Percentiles rank a stretch among this genome's conserved stretches.
Evolutionary conservation across 1,140 invertebrate genomes (phyloP).

Genomic region (Trissolcus basalis): DNA sequence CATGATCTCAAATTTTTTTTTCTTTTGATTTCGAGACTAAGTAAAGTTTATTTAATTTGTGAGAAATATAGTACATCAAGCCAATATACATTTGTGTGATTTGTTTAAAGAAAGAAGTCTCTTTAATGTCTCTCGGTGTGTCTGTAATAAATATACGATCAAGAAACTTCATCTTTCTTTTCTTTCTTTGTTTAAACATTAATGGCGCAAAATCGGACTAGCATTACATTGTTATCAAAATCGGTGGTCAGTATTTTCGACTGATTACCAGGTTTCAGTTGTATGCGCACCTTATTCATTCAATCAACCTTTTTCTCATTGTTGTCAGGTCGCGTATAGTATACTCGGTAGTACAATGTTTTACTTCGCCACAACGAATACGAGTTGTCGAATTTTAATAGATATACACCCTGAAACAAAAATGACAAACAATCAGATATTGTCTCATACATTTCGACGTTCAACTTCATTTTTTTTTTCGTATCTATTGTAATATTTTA

Average conservation of each 20-base stretch:
- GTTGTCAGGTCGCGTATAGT: constrained; percentile 85
- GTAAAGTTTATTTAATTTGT: no score
- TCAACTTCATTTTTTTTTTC: no score
- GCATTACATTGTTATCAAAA: constrained; percentile 60
- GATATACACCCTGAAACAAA: constrained; percentile 87
- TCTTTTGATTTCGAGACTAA: no score
- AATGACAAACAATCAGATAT: no score
- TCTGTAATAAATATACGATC: constrained; percentile 47
- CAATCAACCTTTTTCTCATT: constrained; percentile 63
- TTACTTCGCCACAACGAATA: constrained; percentile 99
- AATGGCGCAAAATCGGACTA: constrained; percentile 63
- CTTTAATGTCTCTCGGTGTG: not conserved
- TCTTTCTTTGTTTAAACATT: constrained; percentile 15
- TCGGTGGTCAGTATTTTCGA: constrained; percentile 61
- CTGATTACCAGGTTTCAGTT: constrained; percentile 41
- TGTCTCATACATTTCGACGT: no score
- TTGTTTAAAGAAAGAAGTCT: no score
- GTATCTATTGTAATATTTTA: no score
- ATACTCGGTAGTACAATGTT: constrained; percentile 98
- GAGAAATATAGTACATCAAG: no score
- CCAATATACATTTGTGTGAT: no score
- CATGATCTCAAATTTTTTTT: no score
- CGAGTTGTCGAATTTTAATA: constrained; percentile 99
- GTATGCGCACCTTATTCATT: constrained; percentile 30
- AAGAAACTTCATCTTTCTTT: constrained; percentile 3